phyloP scores from a whole-genome alignment of 2,888 invertebrate species.

The Argyra leucocephala region DNA sequence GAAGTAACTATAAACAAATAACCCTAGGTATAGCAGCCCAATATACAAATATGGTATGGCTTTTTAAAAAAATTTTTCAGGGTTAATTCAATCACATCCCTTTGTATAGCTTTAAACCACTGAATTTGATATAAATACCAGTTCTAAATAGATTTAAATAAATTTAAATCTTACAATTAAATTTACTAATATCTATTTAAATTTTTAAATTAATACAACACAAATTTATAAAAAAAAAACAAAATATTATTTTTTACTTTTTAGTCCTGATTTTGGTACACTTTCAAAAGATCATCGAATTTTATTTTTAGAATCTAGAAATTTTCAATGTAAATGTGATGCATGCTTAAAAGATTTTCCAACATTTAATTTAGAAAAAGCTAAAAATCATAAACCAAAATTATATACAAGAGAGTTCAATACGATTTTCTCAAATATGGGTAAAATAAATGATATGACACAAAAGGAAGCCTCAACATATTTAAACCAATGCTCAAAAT shows the following conservation, averaged over 20 bases:
- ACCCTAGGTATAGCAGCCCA: too few species aligned
- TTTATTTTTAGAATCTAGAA: not conserved
- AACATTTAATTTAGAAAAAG: not conserved
- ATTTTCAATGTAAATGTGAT: not conserved
- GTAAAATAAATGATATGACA: not conserved
- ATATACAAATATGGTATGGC: too few species aligned
- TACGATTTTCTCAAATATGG: not conserved
- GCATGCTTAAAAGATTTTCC: not conserved
- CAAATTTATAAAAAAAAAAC: too few species aligned
- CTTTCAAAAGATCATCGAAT: not conserved
- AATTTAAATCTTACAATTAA: too few species aligned
- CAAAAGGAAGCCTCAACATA: not conserved
- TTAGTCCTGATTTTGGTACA: not conserved
- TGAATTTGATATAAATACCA: too few species aligned
- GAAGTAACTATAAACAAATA: too few species aligned
- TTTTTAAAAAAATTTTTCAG: too few species aligned
- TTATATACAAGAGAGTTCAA: not conserved
- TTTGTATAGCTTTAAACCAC: too few species aligned
- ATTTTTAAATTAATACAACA: too few species aligned
- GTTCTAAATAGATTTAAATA: too few species aligned
- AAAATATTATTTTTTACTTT: not conserved
- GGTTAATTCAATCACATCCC: too few species aligned
- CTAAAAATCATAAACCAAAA: conserved; percentile 1
- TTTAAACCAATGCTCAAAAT: not conserved
- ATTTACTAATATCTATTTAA: too few species aligned